Conservation (phyloP, 2,797 vertebrate species). For the Intellagama lesueurii region DNA sequence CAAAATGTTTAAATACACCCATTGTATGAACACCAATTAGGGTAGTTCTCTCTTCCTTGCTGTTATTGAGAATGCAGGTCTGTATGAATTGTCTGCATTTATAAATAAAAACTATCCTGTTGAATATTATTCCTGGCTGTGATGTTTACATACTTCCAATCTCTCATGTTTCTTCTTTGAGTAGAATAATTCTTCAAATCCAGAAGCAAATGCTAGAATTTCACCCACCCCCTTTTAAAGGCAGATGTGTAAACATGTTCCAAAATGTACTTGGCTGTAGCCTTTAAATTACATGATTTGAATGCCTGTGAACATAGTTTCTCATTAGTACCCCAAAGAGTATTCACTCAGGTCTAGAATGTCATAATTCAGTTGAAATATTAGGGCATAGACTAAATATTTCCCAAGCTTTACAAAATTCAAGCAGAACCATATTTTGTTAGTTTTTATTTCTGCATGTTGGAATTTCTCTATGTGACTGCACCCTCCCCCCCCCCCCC, state of each 20-base stretch:
- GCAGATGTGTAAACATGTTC: constrained; percentile 2
- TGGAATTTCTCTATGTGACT: constrained; percentile 38
- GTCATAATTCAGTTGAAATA: constrained; percentile 21
- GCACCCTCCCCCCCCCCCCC: not conserved
- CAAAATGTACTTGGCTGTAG: constrained; percentile 14
- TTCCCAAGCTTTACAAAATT: constrained; percentile 44
- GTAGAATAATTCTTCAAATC: not conserved
- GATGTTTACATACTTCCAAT: too few species aligned
- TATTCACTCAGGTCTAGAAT: constrained; percentile 25
- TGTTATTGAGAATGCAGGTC: not conserved
- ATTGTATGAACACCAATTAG: not conserved
- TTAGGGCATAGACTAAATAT: constrained; percentile 55
- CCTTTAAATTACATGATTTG: constrained; percentile 9
- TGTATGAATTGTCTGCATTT: not conserved
- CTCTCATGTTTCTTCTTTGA: not conserved
- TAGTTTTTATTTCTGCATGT: constrained; percentile 26
- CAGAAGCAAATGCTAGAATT: not conserved
- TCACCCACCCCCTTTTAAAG: too few species aligned
- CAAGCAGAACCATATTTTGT: constrained; percentile 30
- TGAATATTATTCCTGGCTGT: not conserved
- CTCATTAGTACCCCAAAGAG: constrained; percentile 9
- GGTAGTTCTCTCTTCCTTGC: not conserved
- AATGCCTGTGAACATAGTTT: constrained; percentile 42
- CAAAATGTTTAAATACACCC: not conserved
- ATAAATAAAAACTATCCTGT: not conserved